Evolutionary conservation across 2,888 invertebrate genomes (phyloP).

Genomic region (Hypena proboscidalis): DNA sequence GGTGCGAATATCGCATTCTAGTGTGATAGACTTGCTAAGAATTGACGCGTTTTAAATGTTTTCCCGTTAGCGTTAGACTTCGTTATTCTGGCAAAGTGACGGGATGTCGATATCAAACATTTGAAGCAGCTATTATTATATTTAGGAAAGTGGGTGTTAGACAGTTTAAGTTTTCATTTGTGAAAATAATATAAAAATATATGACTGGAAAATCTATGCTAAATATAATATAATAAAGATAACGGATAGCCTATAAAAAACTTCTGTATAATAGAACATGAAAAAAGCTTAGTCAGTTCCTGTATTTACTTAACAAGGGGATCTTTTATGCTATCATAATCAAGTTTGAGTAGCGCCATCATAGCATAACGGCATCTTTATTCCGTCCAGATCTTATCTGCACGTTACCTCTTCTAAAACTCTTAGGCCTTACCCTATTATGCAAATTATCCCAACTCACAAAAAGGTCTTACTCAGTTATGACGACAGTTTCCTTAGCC

Average conservation of each 20-base stretch:
- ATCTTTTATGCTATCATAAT: constrained; percentile 4
- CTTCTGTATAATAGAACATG: neutral
- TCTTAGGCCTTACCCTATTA: constrained; percentile 26
- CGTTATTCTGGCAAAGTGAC: too few relatives aligned
- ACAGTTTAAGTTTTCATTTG: too few relatives aligned
- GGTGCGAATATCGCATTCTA: constrained; percentile 9
- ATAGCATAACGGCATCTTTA: constrained; percentile 2
- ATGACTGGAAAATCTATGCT: too few relatives aligned
- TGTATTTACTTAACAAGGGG: constrained; percentile 1
- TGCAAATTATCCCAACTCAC: constrained; percentile 35
- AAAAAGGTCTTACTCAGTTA: constrained; percentile 30
- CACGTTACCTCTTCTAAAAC: constrained; percentile 16
- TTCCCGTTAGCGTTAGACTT: too few relatives aligned
- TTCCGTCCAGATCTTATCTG: constrained; percentile 15
- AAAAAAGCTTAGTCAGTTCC: neutral
- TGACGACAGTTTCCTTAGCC: constrained; percentile 30
- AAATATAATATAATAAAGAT: neutral
- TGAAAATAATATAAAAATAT: too few relatives aligned
- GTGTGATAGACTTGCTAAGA: neutral
- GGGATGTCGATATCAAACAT: too few relatives aligned
- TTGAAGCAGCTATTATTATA: too few relatives aligned
- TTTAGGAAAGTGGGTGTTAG: too few relatives aligned
- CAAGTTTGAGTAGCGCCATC: constrained; percentile 1
- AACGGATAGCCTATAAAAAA: neutral
- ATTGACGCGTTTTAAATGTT: neutral